Conservation (phyloP, 2,888 invertebrate genomes). For the Hyles lineata region DNA sequence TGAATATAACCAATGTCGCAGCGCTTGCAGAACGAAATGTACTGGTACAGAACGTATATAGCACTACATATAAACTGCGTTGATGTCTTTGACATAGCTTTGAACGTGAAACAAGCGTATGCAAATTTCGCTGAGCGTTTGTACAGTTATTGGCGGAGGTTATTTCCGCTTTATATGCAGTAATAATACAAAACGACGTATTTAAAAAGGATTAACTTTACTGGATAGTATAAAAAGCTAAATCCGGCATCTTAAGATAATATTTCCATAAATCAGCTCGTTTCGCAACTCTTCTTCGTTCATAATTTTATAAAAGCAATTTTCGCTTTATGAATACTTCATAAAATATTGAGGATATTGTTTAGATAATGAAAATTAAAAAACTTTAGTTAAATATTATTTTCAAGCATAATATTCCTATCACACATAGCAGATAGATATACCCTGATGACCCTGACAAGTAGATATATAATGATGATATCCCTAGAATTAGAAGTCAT, state of each 20-base stretch:
- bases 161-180: slow-evolving; percentile 30
- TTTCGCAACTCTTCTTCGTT: neutral
- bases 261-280: neutral
- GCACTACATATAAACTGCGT: slow-evolving; percentile 3
- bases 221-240: neutral
- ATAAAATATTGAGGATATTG: neutral
- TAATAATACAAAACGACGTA: slow-evolving; percentile 36
- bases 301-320: neutral
- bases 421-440: too few relatives aligned
- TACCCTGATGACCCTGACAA: too few relatives aligned
- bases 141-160: neutral
- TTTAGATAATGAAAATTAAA: neutral
- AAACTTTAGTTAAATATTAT: neutral
- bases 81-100: slow-evolving; percentile 9
- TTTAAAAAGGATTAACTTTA: neutral
- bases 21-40: neutral
- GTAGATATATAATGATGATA: too few relatives aligned
- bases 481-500: too few relatives aligned
- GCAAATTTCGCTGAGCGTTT: slow-evolving; percentile 3
- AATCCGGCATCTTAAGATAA: neutral
- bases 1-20: neutral
- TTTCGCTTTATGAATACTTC: neutral
- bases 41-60: neutral
- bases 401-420: too few relatives aligned
- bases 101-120: slow-evolving; percentile 13